Evolutionary conservation across 2,888 invertebrate genomes (phyloP), one percentile per base, ranked within the genome.

Genomic region (Neria commutata): DNA sequence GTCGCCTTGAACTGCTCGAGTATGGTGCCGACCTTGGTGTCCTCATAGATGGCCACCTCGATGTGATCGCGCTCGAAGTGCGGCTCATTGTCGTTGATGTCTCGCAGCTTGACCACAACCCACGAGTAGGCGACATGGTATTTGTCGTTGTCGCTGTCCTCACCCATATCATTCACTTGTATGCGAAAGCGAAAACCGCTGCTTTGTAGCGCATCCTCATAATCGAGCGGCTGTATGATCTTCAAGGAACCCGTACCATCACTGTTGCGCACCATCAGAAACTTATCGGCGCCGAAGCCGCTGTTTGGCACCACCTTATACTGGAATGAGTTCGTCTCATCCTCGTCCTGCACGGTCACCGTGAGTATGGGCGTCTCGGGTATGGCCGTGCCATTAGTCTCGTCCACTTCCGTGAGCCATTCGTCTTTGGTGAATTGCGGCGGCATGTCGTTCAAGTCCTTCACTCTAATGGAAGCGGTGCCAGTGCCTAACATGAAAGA

Each of bases 371-470:
- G 95, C 85, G 92, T 90, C 83, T 95, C 95, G 16, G 95, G 95
- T 71, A 95, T 85, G 78, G 90, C 89, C 29, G 90, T 90, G 53
- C 95, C 95, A 82, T 95, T 94, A 10, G 95, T 95, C 84, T 95
- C 95, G 78, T 95, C 95, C 56, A 95, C 95, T 84, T 95, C 95
- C 3, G 95, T 95, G 74, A 91, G 90, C 95, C 95, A 95, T 84
- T 95, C 95, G 65, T 94, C 94, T 83, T 97, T 96, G 3, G 94
- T 95, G 76, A 95, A 96, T 79, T 91, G 91, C 4, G 98, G 98
- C 42, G 95, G 94, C 93, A 98, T 97, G 82, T 98, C 98, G 82
- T 98, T 98, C 74, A 96, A 92, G 82, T 98, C 98, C 83, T 92
- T 93, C 45, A 98, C 94, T 75, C 94, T 86, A 83, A 97, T 95